Base-by-base conservation (phyloP, 2,888 invertebrate species). In the Campopleginae sp. region DNA sequence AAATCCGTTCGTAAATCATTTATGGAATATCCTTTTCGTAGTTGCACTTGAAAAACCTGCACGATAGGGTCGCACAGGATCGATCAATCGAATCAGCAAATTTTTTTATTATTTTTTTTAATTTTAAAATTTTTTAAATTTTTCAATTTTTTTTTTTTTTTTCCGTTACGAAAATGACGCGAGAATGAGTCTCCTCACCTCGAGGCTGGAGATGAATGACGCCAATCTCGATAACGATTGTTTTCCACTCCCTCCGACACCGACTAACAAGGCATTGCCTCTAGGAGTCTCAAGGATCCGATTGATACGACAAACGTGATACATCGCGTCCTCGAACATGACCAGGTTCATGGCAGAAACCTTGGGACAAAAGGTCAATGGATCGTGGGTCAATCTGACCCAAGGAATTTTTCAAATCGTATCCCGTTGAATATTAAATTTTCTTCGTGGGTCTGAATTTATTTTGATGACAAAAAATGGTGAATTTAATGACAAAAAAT, bases 201-300 rank as follows among this genome's bases (percentile, higher is more conserved):
- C 98, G 68, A 98, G 95, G 0, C 97, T 96, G 6, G 98, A 98
- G 84, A 99, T 98, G 92, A 97, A 99, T 0, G 98, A 96, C 0
- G 99, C 97, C 23, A 99, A 94, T 77, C 98, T 95, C 0, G 98
- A 97, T 61, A 99, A 94, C 4, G 98, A 98, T 94, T 99, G 98
- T 92, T 98, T 98, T 71, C 99, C 99, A 80, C 98, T 98, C 46
- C 99, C 99, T 58, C 99, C 99, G 0, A 99, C 99, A 38, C 99
- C 99, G 31, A 99, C 97, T 19, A 99, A 94, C 38, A 99, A 94
- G 0, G 98, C 98, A 92, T 99, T 98, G 17, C 99, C 98, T 89
- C 98, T 95, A 0, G 98, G 98, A 1, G 97, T 96, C 94, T 99
- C 98, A 90, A 99, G 94, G 88, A 99, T 98, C 80, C 99, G 96